phyloP scores from a whole-genome alignment of 2,113 vertebrate genomes.

The Ochotona curzoniae region DNA sequence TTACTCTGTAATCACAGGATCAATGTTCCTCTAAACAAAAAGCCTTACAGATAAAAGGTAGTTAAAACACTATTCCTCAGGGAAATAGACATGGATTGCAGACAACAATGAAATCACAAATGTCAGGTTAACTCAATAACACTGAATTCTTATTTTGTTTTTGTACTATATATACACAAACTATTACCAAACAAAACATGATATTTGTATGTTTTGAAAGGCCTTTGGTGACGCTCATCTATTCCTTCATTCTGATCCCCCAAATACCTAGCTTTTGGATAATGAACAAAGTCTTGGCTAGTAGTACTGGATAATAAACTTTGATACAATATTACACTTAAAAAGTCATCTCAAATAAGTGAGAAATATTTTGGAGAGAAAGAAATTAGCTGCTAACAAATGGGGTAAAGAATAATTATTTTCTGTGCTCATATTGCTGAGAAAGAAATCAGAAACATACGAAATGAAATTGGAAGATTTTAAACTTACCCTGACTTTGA shows the following conservation, averaged over 20 bases:
- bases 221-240: neutral
- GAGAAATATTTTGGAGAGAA: constrained; percentile 32
- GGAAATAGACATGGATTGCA: no score
- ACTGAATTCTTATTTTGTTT: no score
- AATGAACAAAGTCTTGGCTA: neutral
- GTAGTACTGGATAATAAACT: neutral
- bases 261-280: neutral
- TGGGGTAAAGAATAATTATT: constrained; percentile 2
- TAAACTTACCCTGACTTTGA: neutral
- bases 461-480: neutral
- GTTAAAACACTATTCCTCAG: no score
- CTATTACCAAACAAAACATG: no score
- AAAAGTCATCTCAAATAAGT: constrained; percentile 3
- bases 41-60: no score
- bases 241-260: neutral
- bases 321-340: neutral
- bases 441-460: neutral
- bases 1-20: no score
- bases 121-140: no score
- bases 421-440: neutral
- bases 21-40: no score
- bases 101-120: no score
- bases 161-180: no score
- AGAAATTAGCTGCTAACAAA: constrained; percentile 14
- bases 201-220: neutral